phyloP scores from a whole-genome alignment of 1,140 invertebrate species.

The Limonius californicus region DNA sequence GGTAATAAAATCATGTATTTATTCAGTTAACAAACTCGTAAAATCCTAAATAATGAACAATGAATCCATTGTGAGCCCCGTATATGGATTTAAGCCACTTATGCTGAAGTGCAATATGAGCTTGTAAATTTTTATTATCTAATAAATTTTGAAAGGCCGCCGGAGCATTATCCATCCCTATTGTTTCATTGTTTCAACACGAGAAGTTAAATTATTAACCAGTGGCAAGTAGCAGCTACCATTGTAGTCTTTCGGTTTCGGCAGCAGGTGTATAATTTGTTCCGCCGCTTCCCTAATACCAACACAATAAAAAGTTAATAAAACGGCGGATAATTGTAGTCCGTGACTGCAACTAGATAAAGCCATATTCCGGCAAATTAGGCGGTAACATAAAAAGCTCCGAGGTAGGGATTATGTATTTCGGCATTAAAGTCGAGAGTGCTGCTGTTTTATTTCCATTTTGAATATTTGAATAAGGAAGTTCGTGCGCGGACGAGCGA shows the following conservation, averaged over 20 bases:
- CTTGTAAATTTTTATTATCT: constrained; percentile 14
- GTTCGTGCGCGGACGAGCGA: too few relatives aligned
- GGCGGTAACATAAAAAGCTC: too few relatives aligned
- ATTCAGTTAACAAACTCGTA: constrained; percentile 1
- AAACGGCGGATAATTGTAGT: constrained; percentile 9
- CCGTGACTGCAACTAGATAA: not conserved
- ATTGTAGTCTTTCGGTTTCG: not conserved
- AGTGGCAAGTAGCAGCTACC: not conserved
- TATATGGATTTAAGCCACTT: constrained; percentile 3
- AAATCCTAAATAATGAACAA: not conserved
- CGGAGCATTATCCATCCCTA: not conserved
- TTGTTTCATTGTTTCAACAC: constrained; percentile 12
- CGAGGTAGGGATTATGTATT: too few relatives aligned
- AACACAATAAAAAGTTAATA: constrained; percentile 13
- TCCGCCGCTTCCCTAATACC: constrained; percentile 8
- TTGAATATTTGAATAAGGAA: too few relatives aligned
- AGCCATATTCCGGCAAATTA: too few relatives aligned
- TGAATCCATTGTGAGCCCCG: not conserved
- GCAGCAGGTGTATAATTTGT: not conserved
- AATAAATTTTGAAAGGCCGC: constrained; percentile 13
- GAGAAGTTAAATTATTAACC: constrained; percentile 10
- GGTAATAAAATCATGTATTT: not conserved
- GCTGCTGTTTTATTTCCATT: too few relatives aligned
- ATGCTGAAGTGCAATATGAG: constrained; percentile 9
- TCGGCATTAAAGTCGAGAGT: too few relatives aligned